Base-by-base conservation (phyloP, 2,888 invertebrate genomes). In the Leistus spinibarbis region DNA sequence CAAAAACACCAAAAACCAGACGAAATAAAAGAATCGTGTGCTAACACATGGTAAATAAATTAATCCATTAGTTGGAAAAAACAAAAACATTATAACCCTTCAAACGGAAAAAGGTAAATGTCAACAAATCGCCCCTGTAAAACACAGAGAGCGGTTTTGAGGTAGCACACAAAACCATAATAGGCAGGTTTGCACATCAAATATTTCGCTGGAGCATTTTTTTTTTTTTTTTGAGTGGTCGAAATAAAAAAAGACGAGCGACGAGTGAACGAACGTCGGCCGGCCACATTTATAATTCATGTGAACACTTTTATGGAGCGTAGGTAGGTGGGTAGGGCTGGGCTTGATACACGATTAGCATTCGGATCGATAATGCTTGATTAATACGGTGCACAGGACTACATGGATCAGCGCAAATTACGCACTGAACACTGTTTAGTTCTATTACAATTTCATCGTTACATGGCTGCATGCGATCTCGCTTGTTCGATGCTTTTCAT, bases 181-280 rank as follows among this genome's bases (percentile, higher is more conserved):
- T 84, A 84, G 84, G 82, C 80, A 82, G 84, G 84, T 85, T 84
- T 84, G 85, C 84, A 84, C 85, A 85, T 85, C 84, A 84, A 85
- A 84, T 84, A 83, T 82, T 83, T 84, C 83, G 83, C 83, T 85
- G 4, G 27, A 9, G 27, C 27, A 0, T 27, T 27, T 27, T 27
- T 4, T 27, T 27, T 27, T 85, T 85, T 85, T 85, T 83, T 84
- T 82, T 82, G 80, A 78, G 81, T 81, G 82, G 80, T 79, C 79
- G 81, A 80, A 81, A 80, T 80, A 80, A 80, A 76, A 79, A 78
- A 77, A 71, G 64, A 67, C 62, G 68, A 76, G 75, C 76, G 13
- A n/a, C 13, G 56, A 56, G 9, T n/a, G 56, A 56, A 13, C 13
- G 56, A 17, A 56, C 56, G 56, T 17, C 16, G n/a, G 76, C 74